These are phyloP conservation scores for Onychomys leucogaster DNA, from an alignment of 2,797 vertebrate genomes.

Conservation along the genomic window DNA sequence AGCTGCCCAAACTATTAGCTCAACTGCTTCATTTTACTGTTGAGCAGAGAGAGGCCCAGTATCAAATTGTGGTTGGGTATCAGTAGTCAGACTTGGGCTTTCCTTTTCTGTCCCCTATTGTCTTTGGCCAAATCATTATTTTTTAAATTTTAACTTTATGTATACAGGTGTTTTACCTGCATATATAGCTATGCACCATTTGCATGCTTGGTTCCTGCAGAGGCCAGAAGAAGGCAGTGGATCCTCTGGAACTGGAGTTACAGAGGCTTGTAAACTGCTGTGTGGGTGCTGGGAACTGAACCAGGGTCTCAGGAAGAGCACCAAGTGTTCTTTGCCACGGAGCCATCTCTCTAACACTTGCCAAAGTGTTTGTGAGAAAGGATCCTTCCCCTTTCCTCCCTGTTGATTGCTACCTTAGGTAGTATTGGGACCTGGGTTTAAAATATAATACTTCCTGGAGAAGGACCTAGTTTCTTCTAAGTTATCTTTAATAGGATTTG, in stretches of 20 bases:
- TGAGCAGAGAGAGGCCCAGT: not conserved
- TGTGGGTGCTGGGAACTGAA: not conserved
- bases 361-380: not conserved
- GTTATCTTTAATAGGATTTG: conserved; percentile 25
- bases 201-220: not conserved
- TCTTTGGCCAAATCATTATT: not conserved
- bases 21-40: not conserved
- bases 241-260: not conserved
- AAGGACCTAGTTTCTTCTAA: conserved; percentile 8
- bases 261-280: not conserved
- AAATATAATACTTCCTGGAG: conserved; percentile 34
- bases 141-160: not conserved
- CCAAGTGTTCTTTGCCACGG: too few species aligned
- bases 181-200: not conserved
- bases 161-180: not conserved
- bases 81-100: not conserved
- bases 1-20: not conserved
- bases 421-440: not conserved
- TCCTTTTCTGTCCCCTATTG: not conserved
- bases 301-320: not conserved
- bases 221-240: not conserved
- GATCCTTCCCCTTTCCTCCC: not conserved
- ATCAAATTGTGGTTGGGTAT: not conserved
- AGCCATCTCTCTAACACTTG: not conserved
- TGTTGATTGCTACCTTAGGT: not conserved